Evolutionary conservation across 2,888 invertebrate species (phyloP).

Genomic region (Eupelmus urozonus): DNA sequence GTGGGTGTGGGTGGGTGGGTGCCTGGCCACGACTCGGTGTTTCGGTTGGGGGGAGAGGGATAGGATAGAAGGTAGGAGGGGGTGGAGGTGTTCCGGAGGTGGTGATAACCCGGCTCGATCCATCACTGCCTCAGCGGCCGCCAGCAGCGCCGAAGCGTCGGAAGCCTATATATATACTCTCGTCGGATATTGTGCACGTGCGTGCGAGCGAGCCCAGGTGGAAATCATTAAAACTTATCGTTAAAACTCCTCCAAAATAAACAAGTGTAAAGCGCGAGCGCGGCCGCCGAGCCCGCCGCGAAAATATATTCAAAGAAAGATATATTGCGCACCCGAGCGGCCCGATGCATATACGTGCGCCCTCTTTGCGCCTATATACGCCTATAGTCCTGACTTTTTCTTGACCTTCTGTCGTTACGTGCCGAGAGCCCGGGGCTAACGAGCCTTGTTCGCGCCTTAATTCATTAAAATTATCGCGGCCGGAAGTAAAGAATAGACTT

Average conservation of each 20-base stretch:
- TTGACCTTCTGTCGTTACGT: constrained; percentile 34
- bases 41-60: constrained; percentile 35
- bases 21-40: no score
- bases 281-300: not conserved
- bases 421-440: constrained; percentile 18
- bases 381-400: constrained; percentile 18
- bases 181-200: constrained; percentile 51
- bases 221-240: constrained; percentile 61
- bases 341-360: constrained; percentile 1
- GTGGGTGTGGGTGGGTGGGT: constrained; percentile 50
- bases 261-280: constrained; percentile 46
- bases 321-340: constrained; percentile 21
- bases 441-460: constrained; percentile 42
- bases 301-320: constrained; percentile 50
- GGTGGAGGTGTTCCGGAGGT: constrained; percentile 71
- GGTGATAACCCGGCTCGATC: constrained; percentile 76
- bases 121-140: constrained; percentile 72
- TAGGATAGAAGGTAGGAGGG: constrained; percentile 47
- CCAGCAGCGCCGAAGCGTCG: constrained; percentile 6
- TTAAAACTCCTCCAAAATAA: constrained; percentile 57
- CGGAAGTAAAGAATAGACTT: constrained; percentile 24
- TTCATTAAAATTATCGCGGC: constrained; percentile 52
- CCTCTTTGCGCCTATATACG: not conserved
- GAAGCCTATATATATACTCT: no score
- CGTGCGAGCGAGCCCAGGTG: constrained; percentile 52